A percentile compares a stretch with the other conserved stretches of the same genome.
Conservation (phyloP, 2,113 vertebrate genomes). For the Rhinopithecus roxellana region DNA sequence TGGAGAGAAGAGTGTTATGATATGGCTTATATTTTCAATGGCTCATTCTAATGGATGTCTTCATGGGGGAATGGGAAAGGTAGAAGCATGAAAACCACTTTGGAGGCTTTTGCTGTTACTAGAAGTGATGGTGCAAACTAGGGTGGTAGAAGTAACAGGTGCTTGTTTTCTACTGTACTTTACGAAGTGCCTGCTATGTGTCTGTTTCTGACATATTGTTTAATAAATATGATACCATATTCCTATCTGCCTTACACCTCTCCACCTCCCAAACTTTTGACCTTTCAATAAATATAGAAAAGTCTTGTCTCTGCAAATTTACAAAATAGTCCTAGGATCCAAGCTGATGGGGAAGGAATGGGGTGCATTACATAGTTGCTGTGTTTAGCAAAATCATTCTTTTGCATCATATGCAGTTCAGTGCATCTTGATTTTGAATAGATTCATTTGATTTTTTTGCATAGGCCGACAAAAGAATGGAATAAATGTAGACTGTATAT, state of each 20-base stretch:
- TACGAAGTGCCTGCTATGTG: not conserved
- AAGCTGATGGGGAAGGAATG: not conserved
- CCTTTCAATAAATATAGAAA: not conserved
- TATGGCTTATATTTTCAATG: not conserved
- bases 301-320: not conserved
- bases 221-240: not conserved
- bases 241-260: not conserved
- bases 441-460: slow-evolving; percentile 26
- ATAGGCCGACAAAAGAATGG: slow-evolving; percentile 1
- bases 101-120: not conserved
- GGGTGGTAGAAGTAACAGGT: not conserved
- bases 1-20: not conserved
- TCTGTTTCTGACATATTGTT: not conserved
- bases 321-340: not conserved
- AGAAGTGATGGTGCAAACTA: not conserved
- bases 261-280: slow-evolving; percentile 8
- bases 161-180: not conserved
- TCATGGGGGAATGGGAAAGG: not conserved
- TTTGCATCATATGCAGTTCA: not conserved
- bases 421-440: slow-evolving; percentile 45
- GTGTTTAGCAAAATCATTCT: slow-evolving; percentile 18
- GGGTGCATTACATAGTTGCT: not conserved
- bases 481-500: not conserved
- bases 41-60: not conserved
- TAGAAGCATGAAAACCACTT: not conserved